phyloP scores from a whole-genome alignment of 2,113 vertebrate genomes.

The Nesogale talazaci region DNA sequence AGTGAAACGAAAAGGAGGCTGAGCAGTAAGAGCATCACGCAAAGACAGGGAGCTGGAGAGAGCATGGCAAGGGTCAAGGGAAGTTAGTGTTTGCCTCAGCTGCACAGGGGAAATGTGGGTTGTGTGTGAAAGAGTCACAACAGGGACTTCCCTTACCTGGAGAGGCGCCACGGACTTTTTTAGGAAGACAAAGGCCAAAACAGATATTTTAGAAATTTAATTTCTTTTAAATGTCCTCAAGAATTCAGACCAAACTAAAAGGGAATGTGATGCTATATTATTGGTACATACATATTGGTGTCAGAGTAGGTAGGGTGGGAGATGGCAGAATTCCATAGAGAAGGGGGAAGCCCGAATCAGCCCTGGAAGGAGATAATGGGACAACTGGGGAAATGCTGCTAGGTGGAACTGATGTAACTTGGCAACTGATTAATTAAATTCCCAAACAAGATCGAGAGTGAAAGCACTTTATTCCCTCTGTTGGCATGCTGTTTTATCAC shows the following conservation, averaged over 20 bases:
- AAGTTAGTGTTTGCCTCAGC: background rate
- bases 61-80: rapidly evolving
- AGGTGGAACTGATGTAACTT: background rate
- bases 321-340: background rate
- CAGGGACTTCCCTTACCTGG: background rate
- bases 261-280: background rate
- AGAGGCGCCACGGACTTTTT: background rate
- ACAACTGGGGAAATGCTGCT: background rate
- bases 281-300: background rate
- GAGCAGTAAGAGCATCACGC: background rate
- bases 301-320: conserved; percentile 1
- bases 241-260: background rate
- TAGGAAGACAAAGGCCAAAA: background rate
- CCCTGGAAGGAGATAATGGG: background rate
- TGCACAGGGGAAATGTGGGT: background rate
- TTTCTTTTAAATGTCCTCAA: background rate
- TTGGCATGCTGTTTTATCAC: background rate
- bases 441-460: background rate
- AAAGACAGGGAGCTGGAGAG: background rate
- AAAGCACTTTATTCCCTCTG: background rate
- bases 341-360: background rate
- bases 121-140: rapidly evolving
- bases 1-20: background rate
- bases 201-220: conserved; percentile 9
- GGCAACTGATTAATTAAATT: background rate